Evolutionary conservation across 2,888 invertebrate species (phyloP), one percentile per base, ranked within the genome.

Genomic region (Brachyopa scutellaris): DNA sequence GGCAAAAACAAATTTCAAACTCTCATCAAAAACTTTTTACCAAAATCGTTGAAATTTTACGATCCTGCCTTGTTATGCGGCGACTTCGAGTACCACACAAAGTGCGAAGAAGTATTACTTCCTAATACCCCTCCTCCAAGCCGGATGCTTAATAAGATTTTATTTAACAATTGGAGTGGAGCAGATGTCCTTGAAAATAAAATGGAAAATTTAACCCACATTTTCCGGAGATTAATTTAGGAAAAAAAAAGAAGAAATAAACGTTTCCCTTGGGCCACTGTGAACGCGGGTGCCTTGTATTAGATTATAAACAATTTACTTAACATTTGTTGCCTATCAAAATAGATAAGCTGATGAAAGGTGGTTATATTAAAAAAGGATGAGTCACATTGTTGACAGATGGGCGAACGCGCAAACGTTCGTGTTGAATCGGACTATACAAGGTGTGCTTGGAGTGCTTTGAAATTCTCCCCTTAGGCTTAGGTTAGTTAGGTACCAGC

Each of bases 1-100:
- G 66, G 47, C 19, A 59, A 67, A 79, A 79, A 67, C 66, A 73
- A 79, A 67, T 61, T 73, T 73, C 38, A 47, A 79, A 79, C 66
- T 79, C 38, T 13, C 73, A 73, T 79, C 66, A 79, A 79, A 79
- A 79, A 79, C 26, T 73, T 78, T 38, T 47, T 29, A 5, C 51
- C 40, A 13, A 78, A 72, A 72, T 51, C 45, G 59, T 51, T 72
- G 59, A 57, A 72, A 72, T 72, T 59, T 72, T 70, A 77, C 69
- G 70, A 29, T 70, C 45, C 49, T 49, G 53, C 55, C 47, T 72
- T 64, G 49, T 64, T 72, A 64, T 45, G 64, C 26, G 57, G 57
- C 26, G 57, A 49, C 45, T 64, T 70, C n/a, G 33, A 70, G 64
- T 40, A 19, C 49, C 59, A 23, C 33, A 38, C 38, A 36, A 61